Conservation (phyloP, 2,797 vertebrate genomes). For the Enteromius afrohamiltoni region DNA sequence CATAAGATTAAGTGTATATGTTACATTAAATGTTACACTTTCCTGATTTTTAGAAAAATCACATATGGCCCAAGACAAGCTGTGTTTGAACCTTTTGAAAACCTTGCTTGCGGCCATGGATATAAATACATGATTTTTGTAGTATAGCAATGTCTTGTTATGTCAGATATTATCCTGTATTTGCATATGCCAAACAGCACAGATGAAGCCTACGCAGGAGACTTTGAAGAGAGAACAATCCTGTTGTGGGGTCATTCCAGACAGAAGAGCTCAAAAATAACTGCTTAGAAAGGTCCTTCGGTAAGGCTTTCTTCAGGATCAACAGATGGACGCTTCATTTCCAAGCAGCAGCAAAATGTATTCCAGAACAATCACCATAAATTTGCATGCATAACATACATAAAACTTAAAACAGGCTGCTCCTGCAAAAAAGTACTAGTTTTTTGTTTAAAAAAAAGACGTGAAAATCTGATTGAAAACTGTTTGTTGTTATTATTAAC, state of each 20-base stretch:
- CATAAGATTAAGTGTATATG: neutral
- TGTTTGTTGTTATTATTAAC: neutral
- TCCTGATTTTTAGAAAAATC: neutral
- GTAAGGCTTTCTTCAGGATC: neutral
- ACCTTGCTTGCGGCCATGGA: neutral
- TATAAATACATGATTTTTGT: neutral
- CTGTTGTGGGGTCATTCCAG: neutral
- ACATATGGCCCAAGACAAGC: neutral
- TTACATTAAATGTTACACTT: neutral
- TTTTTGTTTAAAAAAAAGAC: neutral
- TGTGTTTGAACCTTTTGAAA: neutral
- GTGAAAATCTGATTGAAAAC: neutral
- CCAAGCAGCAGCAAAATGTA: neutral
- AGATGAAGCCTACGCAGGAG: neutral
- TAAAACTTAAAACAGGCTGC: neutral
- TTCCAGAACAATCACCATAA: neutral
- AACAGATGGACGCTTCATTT: neutral
- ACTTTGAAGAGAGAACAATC: neutral
- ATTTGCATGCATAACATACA: neutral
- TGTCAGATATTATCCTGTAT: neutral
- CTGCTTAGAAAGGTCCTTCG: neutral
- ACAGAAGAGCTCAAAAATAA: constrained; percentile 6
- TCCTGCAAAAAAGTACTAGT: neutral
- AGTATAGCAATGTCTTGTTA: neutral
- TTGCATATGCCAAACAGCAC: neutral